These are phyloP conservation scores for Etheostoma perlongum DNA, from an alignment of 2,797 vertebrate genomes.

Conservation along the genomic window DNA sequence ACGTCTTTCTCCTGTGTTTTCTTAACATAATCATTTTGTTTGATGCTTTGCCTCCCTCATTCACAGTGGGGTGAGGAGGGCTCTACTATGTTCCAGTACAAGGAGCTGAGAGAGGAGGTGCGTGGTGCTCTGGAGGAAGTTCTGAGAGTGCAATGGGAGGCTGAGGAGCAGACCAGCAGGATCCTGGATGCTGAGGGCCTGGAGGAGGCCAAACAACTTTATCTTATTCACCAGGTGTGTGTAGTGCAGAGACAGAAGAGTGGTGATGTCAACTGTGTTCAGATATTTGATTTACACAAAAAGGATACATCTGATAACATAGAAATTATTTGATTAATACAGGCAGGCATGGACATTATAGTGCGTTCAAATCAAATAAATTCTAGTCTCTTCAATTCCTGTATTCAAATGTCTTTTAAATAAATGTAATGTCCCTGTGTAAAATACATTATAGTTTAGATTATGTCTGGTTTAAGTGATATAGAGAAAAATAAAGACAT, in stretches of 20 bases:
- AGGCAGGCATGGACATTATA: background rate
- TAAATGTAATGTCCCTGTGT: too few species aligned
- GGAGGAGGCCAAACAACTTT: conserved; percentile 90
- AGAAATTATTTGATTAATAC: background rate
- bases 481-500: background rate
- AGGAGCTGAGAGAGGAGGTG: conserved; percentile 89
- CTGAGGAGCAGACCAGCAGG: conserved; percentile 85
- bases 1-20: background rate
- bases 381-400: background rate
- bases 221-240: conserved; percentile 91
- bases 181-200: conserved; percentile 90
- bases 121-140: conserved; percentile 87
- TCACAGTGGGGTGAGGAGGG: conserved; percentile 87
- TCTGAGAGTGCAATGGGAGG: conserved; percentile 85
- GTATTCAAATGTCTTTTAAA: background rate
- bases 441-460: too few species aligned
- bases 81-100: conserved; percentile 84
- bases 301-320: background rate
- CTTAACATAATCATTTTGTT: background rate
- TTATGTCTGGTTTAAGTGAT: background rate
- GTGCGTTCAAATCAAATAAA: background rate
- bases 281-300: background rate
- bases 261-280: background rate
- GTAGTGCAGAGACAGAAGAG: background rate
- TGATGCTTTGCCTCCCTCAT: conserved; percentile 8